Evolutionary conservation across 2,888 invertebrate genomes (phyloP).

Genomic region (Microctonus hyperodae): DNA sequence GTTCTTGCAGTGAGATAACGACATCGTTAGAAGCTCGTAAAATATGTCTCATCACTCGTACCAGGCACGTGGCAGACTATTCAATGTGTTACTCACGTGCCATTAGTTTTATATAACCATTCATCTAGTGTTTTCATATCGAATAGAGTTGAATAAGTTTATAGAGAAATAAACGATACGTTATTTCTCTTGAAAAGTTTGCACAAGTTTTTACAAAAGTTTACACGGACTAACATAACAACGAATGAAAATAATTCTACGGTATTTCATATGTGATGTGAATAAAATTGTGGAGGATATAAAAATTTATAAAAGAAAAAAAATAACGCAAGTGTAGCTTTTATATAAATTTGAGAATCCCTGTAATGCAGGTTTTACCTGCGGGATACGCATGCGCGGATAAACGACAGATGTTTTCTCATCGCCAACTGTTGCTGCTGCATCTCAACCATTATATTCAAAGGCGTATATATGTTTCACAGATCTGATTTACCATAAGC

Average conservation of each 20-base stretch:
- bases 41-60: constrained; percentile 30
- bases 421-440: constrained; percentile 59
- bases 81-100: constrained; percentile 14
- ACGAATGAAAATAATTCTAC: not conserved
- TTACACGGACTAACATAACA: not conserved
- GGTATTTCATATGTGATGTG: constrained; percentile 19
- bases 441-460: constrained; percentile 38
- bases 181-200: not conserved
- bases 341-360: constrained; percentile 56
- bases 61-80: constrained; percentile 29
- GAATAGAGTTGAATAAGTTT: not conserved
- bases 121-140: not conserved
- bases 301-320: not conserved
- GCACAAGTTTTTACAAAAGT: not conserved
- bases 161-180: not conserved
- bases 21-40: constrained; percentile 38
- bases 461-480: constrained; percentile 40
- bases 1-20: constrained; percentile 33
- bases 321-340: not conserved
- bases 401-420: constrained; percentile 60
- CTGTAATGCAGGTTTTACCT: constrained; percentile 54
- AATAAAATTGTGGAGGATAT: constrained; percentile 9
- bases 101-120: constrained; percentile 10
- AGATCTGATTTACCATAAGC: constrained; percentile 53
- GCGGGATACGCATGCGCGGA: constrained; percentile 51